These are phyloP conservation scores for Isoperla grammatica DNA, from an alignment of 2,888 invertebrate genomes.

Conservation along the genomic window DNA sequence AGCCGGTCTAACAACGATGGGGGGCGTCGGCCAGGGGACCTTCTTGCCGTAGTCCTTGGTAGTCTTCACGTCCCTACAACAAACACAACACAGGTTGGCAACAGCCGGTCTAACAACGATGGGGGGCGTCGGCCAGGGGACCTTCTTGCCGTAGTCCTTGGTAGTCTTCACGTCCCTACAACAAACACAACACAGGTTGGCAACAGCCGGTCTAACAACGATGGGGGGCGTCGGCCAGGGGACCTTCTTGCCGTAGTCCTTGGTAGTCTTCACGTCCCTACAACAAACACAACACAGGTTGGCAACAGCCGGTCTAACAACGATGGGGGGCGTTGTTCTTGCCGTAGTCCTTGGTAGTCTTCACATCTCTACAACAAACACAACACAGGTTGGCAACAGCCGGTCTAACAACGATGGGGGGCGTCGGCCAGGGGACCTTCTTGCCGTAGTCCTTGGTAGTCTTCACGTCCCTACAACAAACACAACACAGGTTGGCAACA, in stretches of 20 bases:
- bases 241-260: slow-evolving; percentile 64
- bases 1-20: slow-evolving; percentile 59
- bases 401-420: slow-evolving; percentile 61
- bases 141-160: slow-evolving; percentile 66
- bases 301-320: slow-evolving; percentile 57
- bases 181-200: slow-evolving; percentile 48
- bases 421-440: slow-evolving; percentile 63
- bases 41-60: slow-evolving; percentile 68
- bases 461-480: slow-evolving; percentile 50
- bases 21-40: slow-evolving; percentile 69
- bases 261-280: slow-evolving; percentile 56
- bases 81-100: slow-evolving; percentile 45
- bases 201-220: slow-evolving; percentile 57
- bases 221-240: slow-evolving; percentile 76
- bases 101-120: slow-evolving; percentile 60
- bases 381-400: slow-evolving; percentile 57
- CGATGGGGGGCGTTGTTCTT: slow-evolving; percentile 68
- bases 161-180: slow-evolving; percentile 54
- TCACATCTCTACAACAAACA: slow-evolving; percentile 52
- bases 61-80: slow-evolving; percentile 52
- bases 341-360: slow-evolving; percentile 65
- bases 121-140: slow-evolving; percentile 73
- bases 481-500: slow-evolving; percentile 50
- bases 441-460: slow-evolving; percentile 70
- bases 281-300: slow-evolving; percentile 46